These are phyloP conservation scores for Mactra quadrangularis DNA, from an alignment of 1,140 invertebrate species.

Conservation along the genomic window DNA sequence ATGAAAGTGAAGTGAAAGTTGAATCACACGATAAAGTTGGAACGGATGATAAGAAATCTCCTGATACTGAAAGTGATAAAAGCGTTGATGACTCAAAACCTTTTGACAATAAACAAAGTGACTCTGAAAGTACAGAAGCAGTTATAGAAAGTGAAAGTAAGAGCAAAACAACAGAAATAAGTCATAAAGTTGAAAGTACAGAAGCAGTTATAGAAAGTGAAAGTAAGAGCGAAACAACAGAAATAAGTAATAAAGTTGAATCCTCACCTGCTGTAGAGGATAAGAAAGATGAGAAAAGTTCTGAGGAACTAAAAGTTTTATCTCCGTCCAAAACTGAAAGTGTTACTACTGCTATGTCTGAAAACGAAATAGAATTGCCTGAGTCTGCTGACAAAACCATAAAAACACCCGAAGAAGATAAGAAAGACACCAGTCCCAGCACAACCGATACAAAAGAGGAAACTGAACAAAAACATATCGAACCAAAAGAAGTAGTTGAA, in stretches of 20 bases:
- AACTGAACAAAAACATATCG: background rate
- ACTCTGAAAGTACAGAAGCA: background rate
- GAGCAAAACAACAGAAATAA: background rate
- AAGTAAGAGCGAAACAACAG: background rate
- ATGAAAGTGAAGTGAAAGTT: background rate
- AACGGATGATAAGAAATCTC: background rate
- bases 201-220: conserved; percentile 2
- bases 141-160: conserved; percentile 10
- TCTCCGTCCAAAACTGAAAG: background rate
- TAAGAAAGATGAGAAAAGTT: conserved; percentile 28
- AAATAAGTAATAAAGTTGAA: conserved; percentile 6
- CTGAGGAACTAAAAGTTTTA: background rate
- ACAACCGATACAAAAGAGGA: background rate
- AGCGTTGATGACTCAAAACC: background rate
- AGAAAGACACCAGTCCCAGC: background rate
- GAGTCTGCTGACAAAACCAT: conserved; percentile 19
- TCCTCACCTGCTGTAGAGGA: conserved; percentile 19
- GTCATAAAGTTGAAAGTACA: background rate
- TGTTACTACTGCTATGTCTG: background rate
- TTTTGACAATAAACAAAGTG: background rate
- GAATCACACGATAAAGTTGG: background rate
- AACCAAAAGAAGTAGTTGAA: conserved; percentile 15
- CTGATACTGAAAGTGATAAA: conserved; percentile 9
- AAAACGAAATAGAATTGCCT: background rate
- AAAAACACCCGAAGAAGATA: conserved; percentile 12